Conservation (phyloP, 2,113 vertebrate species). For the Petroica traversi region DNA sequence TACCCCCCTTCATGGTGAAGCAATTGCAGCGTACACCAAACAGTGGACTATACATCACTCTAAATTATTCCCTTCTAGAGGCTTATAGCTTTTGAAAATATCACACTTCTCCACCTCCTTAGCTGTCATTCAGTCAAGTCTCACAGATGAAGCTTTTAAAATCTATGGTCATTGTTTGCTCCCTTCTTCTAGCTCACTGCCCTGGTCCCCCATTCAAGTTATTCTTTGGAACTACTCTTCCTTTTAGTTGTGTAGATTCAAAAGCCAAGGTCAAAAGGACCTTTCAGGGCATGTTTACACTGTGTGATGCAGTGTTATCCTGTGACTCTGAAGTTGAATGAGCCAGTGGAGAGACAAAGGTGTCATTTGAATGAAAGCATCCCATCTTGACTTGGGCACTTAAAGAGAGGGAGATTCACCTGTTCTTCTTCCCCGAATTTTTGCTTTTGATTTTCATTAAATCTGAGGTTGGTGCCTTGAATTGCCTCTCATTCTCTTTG, state of each 20-base stretch:
- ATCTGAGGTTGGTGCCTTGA: not conserved
- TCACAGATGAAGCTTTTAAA: not conserved
- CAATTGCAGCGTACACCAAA: not conserved
- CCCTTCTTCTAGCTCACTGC: not conserved
- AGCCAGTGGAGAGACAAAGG: not conserved
- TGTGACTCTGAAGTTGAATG: not conserved
- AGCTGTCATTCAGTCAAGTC: not conserved
- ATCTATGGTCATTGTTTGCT: not conserved
- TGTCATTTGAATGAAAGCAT: not conserved
- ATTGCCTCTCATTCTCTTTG: not conserved
- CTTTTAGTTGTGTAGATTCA: not conserved
- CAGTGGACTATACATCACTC: not conserved
- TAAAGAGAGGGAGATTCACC: not conserved
- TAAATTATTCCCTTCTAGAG: not conserved
- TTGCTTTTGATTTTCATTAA: not conserved
- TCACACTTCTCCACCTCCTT: not conserved
- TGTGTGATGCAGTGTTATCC: not conserved
- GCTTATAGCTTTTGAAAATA: not conserved
- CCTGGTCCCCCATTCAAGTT: not conserved
- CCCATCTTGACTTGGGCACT: not conserved
- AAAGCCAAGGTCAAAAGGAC: slow-evolving; percentile 19
- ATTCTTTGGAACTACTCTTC: not conserved
- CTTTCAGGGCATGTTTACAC: not conserved
- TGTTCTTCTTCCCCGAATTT: not conserved
- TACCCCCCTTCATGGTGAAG: not conserved